A percentile compares a stretch with the other conserved stretches of the same genome.
Evolutionary conservation across 2,113 vertebrate species (phyloP).

Genomic region (Pungitius pungitius): DNA sequence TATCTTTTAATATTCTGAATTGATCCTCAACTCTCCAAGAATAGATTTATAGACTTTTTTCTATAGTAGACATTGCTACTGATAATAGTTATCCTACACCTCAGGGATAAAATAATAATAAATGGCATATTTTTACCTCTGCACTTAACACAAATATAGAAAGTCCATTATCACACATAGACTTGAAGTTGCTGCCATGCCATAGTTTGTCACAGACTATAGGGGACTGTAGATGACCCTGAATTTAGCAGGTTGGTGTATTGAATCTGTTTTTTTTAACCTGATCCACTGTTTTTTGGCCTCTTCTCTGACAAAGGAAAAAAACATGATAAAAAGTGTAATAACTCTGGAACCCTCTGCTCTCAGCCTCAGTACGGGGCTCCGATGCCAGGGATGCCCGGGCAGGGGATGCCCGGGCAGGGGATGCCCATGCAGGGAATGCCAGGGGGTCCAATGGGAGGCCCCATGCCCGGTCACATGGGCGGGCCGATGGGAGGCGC

Average conservation of each 20-base stretch:
- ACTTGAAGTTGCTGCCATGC: not conserved
- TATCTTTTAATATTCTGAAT: not conserved
- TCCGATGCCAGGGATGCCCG: constrained; percentile 75
- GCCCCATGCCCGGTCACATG: constrained; percentile 68
- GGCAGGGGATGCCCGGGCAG: constrained; percentile 58
- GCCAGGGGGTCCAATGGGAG: constrained; percentile 58
- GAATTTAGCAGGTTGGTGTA: not conserved
- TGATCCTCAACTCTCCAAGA: not conserved
- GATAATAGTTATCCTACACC: no score
- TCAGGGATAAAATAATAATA: no score
- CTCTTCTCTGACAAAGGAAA: no score
- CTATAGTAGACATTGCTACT: no score
- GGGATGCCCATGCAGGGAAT: constrained; percentile 67
- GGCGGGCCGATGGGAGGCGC: constrained; percentile 70
- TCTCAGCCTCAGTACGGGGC: constrained; percentile 76
- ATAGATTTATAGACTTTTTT: not conserved
- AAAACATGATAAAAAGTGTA: no score
- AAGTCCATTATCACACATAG: not conserved
- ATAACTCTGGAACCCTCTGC: not conserved
- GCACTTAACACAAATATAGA: not conserved
- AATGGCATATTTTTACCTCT: not conserved
- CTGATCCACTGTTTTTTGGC: no score
- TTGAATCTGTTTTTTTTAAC: no score
- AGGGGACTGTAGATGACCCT: not conserved
- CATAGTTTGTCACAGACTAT: not conserved